Evolutionary conservation across 2,113 vertebrate species (phyloP).

Genomic region (Petromus typicus): DNA sequence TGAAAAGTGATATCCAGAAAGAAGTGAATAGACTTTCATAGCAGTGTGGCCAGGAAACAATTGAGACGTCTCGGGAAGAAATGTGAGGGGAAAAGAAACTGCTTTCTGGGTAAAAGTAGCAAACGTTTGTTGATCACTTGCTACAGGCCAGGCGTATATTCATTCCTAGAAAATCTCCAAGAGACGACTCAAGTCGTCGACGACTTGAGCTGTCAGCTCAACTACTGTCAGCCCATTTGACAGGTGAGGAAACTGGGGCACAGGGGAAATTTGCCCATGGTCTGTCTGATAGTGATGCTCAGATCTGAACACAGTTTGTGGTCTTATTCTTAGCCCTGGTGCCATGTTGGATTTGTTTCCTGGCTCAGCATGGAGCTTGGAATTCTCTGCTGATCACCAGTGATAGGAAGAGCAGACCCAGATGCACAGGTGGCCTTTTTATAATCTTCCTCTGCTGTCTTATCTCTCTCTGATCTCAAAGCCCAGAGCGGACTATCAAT

Average conservation of each 20-base stretch:
- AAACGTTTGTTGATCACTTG: fast-evolving
- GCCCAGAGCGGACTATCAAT: constrained; percentile 71
- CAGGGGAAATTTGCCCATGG: too few relatives aligned
- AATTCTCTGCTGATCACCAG: too few relatives aligned
- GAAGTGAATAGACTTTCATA: background rate
- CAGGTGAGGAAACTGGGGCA: background rate
- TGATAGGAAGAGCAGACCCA: background rate
- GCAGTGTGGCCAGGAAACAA: background rate
- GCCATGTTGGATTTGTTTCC: background rate
- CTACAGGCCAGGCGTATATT: fast-evolving
- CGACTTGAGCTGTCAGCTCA: too few relatives aligned
- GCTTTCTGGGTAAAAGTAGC: background rate
- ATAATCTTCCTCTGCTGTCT: background rate
- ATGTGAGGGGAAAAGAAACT: too few relatives aligned
- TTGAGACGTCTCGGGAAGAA: background rate
- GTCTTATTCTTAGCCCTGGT: background rate
- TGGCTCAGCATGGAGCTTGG: background rate
- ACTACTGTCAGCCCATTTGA: background rate
- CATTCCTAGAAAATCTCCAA: background rate
- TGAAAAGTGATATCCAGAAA: background rate
- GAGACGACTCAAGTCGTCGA: fast-evolving
- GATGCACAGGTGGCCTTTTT: background rate
- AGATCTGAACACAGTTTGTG: background rate
- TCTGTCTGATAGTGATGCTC: too few relatives aligned
- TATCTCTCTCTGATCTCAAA: background rate